Base-by-base conservation (phyloP, 2,888 invertebrate genomes). In the Chloromyia formosa region DNA sequence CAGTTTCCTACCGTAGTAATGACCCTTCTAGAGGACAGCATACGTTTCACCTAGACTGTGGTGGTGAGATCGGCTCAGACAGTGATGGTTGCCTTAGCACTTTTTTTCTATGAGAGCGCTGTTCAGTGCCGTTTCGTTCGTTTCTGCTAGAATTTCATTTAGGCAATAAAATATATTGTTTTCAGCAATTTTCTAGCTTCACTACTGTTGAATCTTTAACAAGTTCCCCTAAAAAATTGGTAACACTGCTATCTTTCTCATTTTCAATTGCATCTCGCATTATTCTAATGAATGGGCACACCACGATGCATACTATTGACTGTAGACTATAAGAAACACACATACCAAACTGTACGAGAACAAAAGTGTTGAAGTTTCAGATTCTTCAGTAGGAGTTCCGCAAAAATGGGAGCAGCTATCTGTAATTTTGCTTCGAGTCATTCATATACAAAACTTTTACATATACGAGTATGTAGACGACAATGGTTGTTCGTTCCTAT, bases 401-500 rank as follows among this genome's bases (percentile, higher is more conserved):
- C 60, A 20, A 27, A 5, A 61, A 27, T 27, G 60, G 20, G 23
- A 20, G 27, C 27, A 35, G 60, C 20, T 23, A 27, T 61, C 27
- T 27, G 60, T 61, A 61, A 61, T 61, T 61, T 61, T 12, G 60
- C 60, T 27, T 27, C 14, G 20, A 61, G 60, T 20, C 23, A 61
- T 61, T 5, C 27, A 61, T 3, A 14, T 49, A 4, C 27, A 35
- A 35, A 35, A 35, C 27, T 35, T 35, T 35, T 35, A 35, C 27
- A 35, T 35, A 7, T 35, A 35, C 27, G 27, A 35, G 27, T 35
- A 35, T 35, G 27, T 18, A 5, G 10, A 2, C 20, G 58, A 10
- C 16, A 16, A 61, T 22, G 9, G 27, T 35, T 35, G 27, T 35
- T 61, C 10, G 60, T 20, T 61, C 27, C 60, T 61, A 16, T 27